Conservation (phyloP, 2,797 vertebrate species). For the Ataeniobius toweri region DNA sequence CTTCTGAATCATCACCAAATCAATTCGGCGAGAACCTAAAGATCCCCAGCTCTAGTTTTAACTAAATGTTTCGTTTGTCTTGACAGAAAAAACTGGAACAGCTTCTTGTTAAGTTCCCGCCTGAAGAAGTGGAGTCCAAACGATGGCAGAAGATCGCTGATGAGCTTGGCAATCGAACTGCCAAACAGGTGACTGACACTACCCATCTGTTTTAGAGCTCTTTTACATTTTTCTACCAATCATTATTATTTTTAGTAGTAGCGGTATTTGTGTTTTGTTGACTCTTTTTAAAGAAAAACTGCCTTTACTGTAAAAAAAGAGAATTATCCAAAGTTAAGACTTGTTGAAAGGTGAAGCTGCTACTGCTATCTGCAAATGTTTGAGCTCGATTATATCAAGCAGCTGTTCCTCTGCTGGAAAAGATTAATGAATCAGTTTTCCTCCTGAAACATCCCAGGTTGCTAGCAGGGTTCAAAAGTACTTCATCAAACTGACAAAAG, state of each 20-base stretch:
- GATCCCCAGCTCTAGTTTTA: background rate
- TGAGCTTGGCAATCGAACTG: conserved; percentile 94
- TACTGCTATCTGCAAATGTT: conserved; percentile 9
- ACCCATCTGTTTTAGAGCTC: background rate
- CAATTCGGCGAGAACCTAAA: background rate
- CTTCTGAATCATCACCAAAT: background rate
- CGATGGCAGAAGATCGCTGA: conserved; percentile 99
- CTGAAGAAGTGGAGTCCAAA: conserved; percentile 95
- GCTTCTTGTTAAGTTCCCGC: conserved; percentile 94
- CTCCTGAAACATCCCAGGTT: conserved; percentile 81
- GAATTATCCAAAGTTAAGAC: background rate
- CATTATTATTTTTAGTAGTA: background rate
- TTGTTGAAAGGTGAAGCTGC: background rate
- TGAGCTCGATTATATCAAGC: conserved; percentile 37
- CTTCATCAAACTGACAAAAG: conserved; percentile 99
- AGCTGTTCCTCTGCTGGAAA: conserved; percentile 38
- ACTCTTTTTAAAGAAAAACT: background rate
- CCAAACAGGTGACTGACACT: conserved; percentile 88
- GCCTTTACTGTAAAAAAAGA: too few species aligned
- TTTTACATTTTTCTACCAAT: too few species aligned
- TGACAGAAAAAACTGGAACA: conserved; percentile 95
- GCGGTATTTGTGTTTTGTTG: background rate
- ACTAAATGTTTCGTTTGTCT: background rate
- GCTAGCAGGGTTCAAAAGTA: conserved; percentile 99
- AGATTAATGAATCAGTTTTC: conserved; percentile 45